A percentile compares a stretch with the other conserved stretches of the same genome.
These are phyloP conservation scores for Tanytarsus gracilentus DNA, from an alignment of 2,888 invertebrate species.

Conservation along the genomic window DNA sequence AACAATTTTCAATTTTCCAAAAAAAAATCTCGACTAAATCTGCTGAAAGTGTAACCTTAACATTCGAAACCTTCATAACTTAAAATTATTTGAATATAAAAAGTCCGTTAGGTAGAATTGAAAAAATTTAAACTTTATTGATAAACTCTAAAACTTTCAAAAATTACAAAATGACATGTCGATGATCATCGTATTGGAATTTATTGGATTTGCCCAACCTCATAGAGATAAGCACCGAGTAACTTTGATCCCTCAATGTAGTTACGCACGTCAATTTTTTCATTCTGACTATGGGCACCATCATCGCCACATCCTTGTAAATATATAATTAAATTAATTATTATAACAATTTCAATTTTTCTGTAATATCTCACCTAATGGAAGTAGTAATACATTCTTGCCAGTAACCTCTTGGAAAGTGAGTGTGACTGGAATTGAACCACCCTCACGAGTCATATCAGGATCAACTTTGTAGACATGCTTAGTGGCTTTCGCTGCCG, in stretches of 20 bases:
- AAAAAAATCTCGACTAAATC: too few relatives aligned
- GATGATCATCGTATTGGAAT: too few relatives aligned
- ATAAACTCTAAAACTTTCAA: too few relatives aligned
- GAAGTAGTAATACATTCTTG: slow-evolving; percentile 87
- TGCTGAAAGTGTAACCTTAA: too few relatives aligned
- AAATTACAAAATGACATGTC: too few relatives aligned
- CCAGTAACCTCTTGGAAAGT: slow-evolving; percentile 87
- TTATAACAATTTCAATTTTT: background rate
- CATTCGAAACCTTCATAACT: too few relatives aligned
- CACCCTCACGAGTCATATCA: slow-evolving; percentile 93
- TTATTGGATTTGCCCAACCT: slow-evolving; percentile 45
- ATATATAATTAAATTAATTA: too few relatives aligned
- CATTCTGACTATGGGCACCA: slow-evolving; percentile 98
- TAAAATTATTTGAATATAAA: too few relatives aligned
- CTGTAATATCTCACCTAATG: slow-evolving; percentile 63
- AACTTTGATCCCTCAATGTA: slow-evolving; percentile 92
- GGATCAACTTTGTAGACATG: slow-evolving; percentile 82
- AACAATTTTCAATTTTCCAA: too few relatives aligned
- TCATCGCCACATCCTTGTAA: slow-evolving; percentile 72
- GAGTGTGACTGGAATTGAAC: slow-evolving; percentile 93
- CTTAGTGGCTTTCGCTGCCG: slow-evolving; percentile 71
- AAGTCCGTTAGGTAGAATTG: too few relatives aligned
- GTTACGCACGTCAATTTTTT: slow-evolving; percentile 86
- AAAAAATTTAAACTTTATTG: too few relatives aligned
- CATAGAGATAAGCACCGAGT: slow-evolving; percentile 80